These are phyloP conservation scores for Idris sp. DNA, from an alignment of 1,140 invertebrate genomes.

Conservation along the genomic window DNA sequence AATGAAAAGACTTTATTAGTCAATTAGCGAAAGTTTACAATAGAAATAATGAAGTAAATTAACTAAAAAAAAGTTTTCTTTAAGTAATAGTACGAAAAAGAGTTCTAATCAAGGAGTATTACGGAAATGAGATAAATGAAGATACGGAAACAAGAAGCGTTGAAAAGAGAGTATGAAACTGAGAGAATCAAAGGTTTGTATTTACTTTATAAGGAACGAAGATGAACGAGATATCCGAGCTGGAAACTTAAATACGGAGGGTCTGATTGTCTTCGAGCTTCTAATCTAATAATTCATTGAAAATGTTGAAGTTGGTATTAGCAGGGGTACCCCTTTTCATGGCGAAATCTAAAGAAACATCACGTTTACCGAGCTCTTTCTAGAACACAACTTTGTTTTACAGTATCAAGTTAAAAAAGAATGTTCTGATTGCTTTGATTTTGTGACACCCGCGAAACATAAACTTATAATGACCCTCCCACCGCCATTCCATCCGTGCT, in stretches of 20 bases:
- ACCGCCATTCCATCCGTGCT: slow-evolving; percentile 44
- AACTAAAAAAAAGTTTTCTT: too few relatives aligned
- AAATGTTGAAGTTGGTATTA: slow-evolving; percentile 31
- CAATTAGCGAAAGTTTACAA: neutral
- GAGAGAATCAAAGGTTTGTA: slow-evolving; percentile 9
- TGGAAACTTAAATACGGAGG: slow-evolving; percentile 14
- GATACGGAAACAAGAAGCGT: neutral
- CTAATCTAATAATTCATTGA: slow-evolving; percentile 25
- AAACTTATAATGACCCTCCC: slow-evolving; percentile 63
- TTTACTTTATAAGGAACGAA: neutral
- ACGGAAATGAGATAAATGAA: slow-evolving; percentile 6
- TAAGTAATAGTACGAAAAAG: neutral
- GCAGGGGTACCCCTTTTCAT: neutral
- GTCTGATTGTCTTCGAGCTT: slow-evolving; percentile 3
- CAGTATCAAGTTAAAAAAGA: slow-evolving; percentile 51
- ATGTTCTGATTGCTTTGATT: slow-evolving; percentile 64
- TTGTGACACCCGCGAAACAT: slow-evolving; percentile 31
- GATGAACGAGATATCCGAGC: neutral
- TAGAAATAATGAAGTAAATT: neutral
- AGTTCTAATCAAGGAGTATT: slow-evolving; percentile 1
- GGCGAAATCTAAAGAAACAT: slow-evolving; percentile 12
- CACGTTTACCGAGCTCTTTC: slow-evolving; percentile 23
- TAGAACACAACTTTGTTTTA: slow-evolving; percentile 19
- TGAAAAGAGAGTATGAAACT: neutral
- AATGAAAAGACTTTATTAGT: slow-evolving; percentile 2